Evolutionary conservation across 2,113 vertebrate species (phyloP), one percentile per base, ranked within the genome.

Genomic region (Pterocles burchelli): DNA sequence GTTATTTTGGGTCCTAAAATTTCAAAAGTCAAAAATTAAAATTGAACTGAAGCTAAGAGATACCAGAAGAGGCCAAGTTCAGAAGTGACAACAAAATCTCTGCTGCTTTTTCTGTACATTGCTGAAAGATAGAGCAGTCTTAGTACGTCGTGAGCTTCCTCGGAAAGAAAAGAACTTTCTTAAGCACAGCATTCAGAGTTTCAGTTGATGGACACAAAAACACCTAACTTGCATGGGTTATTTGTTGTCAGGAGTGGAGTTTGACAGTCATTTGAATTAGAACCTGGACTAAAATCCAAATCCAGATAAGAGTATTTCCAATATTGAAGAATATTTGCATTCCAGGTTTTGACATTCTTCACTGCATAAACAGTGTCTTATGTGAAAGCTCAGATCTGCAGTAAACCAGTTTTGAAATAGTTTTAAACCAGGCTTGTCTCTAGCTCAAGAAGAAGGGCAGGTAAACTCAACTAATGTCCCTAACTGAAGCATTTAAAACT

Each of bases 1-100:
- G 98, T 99, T 96, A 99, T 99, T 97, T 99, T 99, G 22, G 99
- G 99, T 94, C 99, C 99, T 99, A 97, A 94, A 97, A 93, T 74
- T 86, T 83, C 54, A 96, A 86, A 95, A 96, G 54, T 33, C 51
- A 31, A 91, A 85, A 96, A 62, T 63, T 46, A 61, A 71, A 57
- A 2, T 14, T 74, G 20, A 84, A 78, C 33, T 33, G 7, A 76
- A 86, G 15, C 7, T 67, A 55, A 70, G 6, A 76, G 2, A 38
- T 46, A 66, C 19, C 11, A 70, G 9, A 73, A 84, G 2, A 33
- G 26, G 38, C 59, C 8, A 70, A 70, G 21, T 58, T 83, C 46
- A 78, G 29, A 90, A 86, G 93, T 6, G 0, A 9, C 6, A 71
- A 43, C 2, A 46, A 93, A 76, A 83, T 55, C 11, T 73, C 18